Evolutionary conservation across 1,140 invertebrate genomes (phyloP).

Genomic region (Cotesia chilonis): DNA sequence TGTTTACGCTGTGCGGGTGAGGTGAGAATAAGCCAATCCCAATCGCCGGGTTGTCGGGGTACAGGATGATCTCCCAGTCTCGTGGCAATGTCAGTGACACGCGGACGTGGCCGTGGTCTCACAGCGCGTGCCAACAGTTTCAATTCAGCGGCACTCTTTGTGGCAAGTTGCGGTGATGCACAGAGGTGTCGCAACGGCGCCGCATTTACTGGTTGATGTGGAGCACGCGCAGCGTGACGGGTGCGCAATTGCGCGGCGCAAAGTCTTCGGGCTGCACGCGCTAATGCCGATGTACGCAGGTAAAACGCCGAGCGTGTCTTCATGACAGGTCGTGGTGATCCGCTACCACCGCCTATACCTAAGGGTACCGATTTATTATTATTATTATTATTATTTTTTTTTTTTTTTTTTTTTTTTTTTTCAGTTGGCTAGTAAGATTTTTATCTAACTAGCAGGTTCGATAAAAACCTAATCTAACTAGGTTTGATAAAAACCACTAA

Average conservation of each 20-base stretch:
- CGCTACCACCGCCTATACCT: conserved; percentile 59
- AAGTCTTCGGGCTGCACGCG: conserved; percentile 84
- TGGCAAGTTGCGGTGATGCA: conserved; percentile 80
- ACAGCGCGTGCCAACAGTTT: conserved; percentile 79
- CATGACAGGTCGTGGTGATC: conserved; percentile 91
- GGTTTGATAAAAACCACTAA: too few relatives aligned
- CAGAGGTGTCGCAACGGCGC: conserved; percentile 68
- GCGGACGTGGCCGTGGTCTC: conserved; percentile 79
- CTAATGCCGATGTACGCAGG: conserved; percentile 87
- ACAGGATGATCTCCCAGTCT: conserved; percentile 72
- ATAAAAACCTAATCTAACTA: too few relatives aligned
- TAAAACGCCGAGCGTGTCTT: conserved; percentile 97
- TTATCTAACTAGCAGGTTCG: too few relatives aligned
- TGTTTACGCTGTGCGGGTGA: conserved; percentile 81
- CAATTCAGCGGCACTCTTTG: conserved; percentile 79
- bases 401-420: too few relatives aligned
- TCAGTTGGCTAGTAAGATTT: too few relatives aligned
- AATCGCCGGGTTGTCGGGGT: conserved; percentile 69
- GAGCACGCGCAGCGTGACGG: conserved; percentile 85
- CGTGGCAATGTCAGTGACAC: conserved; percentile 81
- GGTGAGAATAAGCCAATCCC: conserved; percentile 85
- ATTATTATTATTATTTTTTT: too few relatives aligned
- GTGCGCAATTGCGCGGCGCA: conserved; percentile 85
- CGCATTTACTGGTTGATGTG: conserved; percentile 76
- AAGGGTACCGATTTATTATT: not conserved